phyloP scores from a whole-genome alignment of 2,113 vertebrate species.

The Clinocottus analis region DNA sequence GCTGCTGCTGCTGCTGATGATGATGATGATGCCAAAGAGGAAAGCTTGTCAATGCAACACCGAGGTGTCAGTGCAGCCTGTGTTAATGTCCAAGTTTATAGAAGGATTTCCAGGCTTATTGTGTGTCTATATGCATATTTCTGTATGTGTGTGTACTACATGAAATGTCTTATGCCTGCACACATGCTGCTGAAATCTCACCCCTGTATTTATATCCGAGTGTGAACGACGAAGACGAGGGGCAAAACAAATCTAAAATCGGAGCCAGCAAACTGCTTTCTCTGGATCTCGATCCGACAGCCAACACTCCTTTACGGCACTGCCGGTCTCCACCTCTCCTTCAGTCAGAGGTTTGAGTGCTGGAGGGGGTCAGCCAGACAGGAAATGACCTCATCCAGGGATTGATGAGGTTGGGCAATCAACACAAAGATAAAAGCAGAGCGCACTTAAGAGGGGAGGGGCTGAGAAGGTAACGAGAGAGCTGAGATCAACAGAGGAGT shows the following conservation, averaged over 20 bases:
- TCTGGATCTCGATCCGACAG: slow-evolving; percentile 44
- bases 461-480: neutral
- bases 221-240: neutral
- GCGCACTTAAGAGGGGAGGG: neutral
- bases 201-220: neutral
- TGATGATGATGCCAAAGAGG: slow-evolving; percentile 16
- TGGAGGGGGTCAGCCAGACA: slow-evolving; percentile 36
- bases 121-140: slow-evolving; percentile 10
- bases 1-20: neutral
- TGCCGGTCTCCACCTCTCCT: slow-evolving; percentile 2
- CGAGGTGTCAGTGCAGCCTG: neutral
- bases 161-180: neutral
- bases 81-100: slow-evolving; percentile 9
- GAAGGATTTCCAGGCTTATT: slow-evolving; percentile 9
- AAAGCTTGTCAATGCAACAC: slow-evolving; percentile 32
- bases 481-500: neutral
- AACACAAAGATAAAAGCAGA: slow-evolving; percentile 42
- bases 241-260: neutral
- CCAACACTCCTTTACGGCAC: neutral
- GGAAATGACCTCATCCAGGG: slow-evolving; percentile 60
- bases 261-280: slow-evolving; percentile 33
- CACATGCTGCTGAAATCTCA: slow-evolving; percentile 9
- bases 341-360: slow-evolving; percentile 42
- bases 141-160: neutral
- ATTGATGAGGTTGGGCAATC: neutral